Evolutionary conservation across 2,113 vertebrate genomes (phyloP).

Genomic region (Triplophysa rosa): DNA sequence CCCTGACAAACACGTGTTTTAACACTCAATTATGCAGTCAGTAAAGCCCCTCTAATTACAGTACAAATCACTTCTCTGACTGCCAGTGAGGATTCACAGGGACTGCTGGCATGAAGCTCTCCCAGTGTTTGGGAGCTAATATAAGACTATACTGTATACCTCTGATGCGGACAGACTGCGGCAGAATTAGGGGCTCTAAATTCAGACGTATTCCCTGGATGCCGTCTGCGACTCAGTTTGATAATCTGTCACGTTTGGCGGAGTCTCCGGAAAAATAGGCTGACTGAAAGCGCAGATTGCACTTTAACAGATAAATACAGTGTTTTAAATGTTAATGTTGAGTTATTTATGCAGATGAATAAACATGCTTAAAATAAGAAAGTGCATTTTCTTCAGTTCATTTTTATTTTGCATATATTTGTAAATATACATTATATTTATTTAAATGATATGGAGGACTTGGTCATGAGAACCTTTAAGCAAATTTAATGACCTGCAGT

Average conservation of each 20-base stretch:
- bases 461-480: neutral
- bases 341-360: neutral
- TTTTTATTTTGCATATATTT: no score
- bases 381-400: neutral
- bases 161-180: slow-evolving; percentile 12
- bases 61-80: slow-evolving; percentile 9
- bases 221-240: slow-evolving; percentile 10
- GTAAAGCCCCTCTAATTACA: slow-evolving; percentile 35
- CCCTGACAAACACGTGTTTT: slow-evolving; percentile 34
- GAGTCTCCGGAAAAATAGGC: neutral
- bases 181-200: slow-evolving; percentile 15
- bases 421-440: no score
- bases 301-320: no score
- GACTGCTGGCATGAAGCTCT: neutral
- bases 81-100: neutral
- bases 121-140: slow-evolving; percentile 2
- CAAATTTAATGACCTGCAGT: no score
- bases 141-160: neutral
- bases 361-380: neutral
- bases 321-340: neutral
- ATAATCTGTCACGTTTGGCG: slow-evolving; percentile 19
- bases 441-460: no score
- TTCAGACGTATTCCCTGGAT: slow-evolving; percentile 22
- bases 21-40: slow-evolving; percentile 47
- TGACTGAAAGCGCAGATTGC: neutral